These are phyloP conservation scores for Elachura formosa DNA, from an alignment of 2,113 vertebrate genomes.

Conservation along the genomic window DNA sequence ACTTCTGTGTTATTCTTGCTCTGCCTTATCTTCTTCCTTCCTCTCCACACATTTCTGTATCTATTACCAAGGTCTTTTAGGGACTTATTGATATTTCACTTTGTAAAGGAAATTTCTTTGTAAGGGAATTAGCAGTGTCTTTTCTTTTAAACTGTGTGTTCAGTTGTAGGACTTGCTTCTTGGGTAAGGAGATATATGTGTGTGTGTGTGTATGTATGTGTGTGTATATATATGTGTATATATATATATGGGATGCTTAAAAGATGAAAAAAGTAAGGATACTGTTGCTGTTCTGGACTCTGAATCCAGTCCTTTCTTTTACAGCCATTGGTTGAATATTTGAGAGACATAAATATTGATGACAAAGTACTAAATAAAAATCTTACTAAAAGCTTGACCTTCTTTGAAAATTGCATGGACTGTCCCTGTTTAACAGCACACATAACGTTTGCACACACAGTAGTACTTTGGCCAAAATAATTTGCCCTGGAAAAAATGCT, in stretches of 20 bases:
- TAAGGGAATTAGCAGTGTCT: background rate
- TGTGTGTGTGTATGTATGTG: background rate
- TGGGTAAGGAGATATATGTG: background rate
- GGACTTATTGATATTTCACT: background rate
- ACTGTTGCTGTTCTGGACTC: background rate
- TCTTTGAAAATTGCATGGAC: background rate
- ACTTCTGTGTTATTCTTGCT: background rate
- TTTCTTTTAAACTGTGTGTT: background rate
- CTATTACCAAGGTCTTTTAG: background rate
- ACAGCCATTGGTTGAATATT: background rate
- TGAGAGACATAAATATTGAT: background rate
- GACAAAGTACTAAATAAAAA: background rate
- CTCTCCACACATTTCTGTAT: background rate
- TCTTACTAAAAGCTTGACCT: background rate
- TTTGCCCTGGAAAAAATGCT: background rate
- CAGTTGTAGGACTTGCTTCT: background rate
- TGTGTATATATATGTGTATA: background rate
- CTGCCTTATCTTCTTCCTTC: background rate
- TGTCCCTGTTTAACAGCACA: background rate
- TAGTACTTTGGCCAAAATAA: background rate
- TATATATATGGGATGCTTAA: background rate
- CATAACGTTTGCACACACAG: rapidly evolving
- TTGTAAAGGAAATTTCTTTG: background rate
- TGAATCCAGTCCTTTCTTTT: background rate
- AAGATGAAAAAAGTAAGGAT: background rate